Evolutionary conservation across 2,888 invertebrate species (phyloP), one percentile per base, ranked within the genome.

Genomic region (Rapana venosa): DNA sequence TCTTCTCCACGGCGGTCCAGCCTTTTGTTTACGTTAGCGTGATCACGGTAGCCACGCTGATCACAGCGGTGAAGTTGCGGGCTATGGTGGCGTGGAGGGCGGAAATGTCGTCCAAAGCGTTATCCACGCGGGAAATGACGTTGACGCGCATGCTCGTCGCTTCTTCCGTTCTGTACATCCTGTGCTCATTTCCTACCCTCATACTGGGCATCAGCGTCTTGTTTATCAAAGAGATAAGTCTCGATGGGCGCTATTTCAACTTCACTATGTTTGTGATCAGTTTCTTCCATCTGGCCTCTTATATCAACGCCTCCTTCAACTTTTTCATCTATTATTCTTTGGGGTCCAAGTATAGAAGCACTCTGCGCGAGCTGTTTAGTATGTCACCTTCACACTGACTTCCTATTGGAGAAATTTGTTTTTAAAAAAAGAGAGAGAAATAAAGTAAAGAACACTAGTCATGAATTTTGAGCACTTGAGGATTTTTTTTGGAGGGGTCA

Each of bases 71-170:
- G 20, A 77, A 79, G 26, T 32, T 87, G 87, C 36, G 79, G 58
- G 8, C 32, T 56, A 87, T 87, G 87, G 74, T 15, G n/a, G 87
- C 79, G 0, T 87, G 87, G 87, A 47, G 87, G n/a, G 77, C 5
- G 66, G 22, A 58, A 0, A 30, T 79, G 56, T 77, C 87, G 6
- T 30, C 87, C 26, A 6, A 22, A 6, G 17, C 56, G 26, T 35
- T 87, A 58, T 87, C 87, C 15, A 26, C 47, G 17, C 87, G 74
- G 8, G 87, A 87, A 5, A 36, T 87, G 77, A 47, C 79, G 30
- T 47, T 87, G 4, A 83, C 81, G 81, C 81, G 81, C 47, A 83
- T 47, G 36, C 81, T 83, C 81, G 47, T 83, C 13, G 81, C 81
- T 22, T 2, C 26, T n/a, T 83, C 81, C 22, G 47, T 47, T 47